Evolutionary conservation across 2,888 invertebrate genomes (phyloP).

Genomic region (Siphonodentalium dalli): DNA sequence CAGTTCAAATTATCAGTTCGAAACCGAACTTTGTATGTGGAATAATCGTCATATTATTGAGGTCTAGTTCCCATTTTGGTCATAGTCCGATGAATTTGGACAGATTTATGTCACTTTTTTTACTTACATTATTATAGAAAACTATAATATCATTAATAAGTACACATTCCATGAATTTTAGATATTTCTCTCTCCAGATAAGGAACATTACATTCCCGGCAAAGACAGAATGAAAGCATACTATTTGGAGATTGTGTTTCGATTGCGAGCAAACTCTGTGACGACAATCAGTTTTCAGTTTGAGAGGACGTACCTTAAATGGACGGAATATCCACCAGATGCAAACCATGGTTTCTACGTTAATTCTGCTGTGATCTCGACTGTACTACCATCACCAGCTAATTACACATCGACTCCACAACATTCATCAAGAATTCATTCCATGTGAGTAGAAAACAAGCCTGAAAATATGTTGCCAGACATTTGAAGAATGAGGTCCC

Average conservation of each 20-base stretch:
- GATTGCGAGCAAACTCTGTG: conserved; percentile 80
- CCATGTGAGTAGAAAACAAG: too few species aligned
- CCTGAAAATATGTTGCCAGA: too few species aligned
- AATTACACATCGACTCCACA: conserved; percentile 80
- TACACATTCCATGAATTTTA: too few species aligned
- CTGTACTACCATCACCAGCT: conserved; percentile 78
- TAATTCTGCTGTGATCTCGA: conserved; percentile 84
- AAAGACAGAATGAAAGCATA: conserved; percentile 84
- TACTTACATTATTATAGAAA: too few species aligned
- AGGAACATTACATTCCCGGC: conserved; percentile 73
- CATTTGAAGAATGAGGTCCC: too few species aligned
- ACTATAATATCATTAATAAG: too few species aligned
- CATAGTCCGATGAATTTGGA: too few species aligned
- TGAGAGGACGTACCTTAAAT: conserved; percentile 94
- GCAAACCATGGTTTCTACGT: conserved; percentile 98
- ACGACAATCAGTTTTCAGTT: conserved; percentile 87
- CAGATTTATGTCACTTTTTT: too few species aligned
- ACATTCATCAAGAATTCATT: conserved; percentile 76
- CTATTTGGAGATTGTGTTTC: conserved; percentile 82
- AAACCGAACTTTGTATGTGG: too few species aligned
- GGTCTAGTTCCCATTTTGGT: too few species aligned
- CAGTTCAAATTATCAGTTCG: too few species aligned
- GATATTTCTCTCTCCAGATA: conserved; percentile 35
- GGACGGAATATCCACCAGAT: conserved; percentile 99
- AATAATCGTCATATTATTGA: too few species aligned